Evolutionary conservation across 1,140 invertebrate genomes (phyloP), one percentile per base, ranked within the genome.

Genomic region (Araneus ventricosus): DNA sequence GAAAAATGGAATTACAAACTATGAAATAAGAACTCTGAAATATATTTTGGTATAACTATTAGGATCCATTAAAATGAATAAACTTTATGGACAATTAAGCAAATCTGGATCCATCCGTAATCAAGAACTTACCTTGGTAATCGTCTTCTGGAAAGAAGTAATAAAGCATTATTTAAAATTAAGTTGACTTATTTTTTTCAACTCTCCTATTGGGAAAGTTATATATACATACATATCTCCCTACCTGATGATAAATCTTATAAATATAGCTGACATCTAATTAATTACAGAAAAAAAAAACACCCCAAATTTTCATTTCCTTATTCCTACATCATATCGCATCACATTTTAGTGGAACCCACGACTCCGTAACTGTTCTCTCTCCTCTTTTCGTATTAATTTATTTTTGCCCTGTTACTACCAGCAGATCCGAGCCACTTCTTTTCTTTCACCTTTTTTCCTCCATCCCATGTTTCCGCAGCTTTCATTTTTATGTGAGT

Each of bases 271-370:
- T 52, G 67, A 0, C 67, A 34, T 75, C 17, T 75, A 75, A n/a
- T 75, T 34, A 75, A 37, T 75, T 75, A 14, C 30, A 14, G 8
- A 75, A n/a, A 30, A 75, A 75, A 17, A 27, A 67, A 37, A 6
- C 67, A n/a, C n/a, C n/a, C n/a, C n/a, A n/a, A n/a, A n/a, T n/a
- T 34, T 37, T 75, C 27, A 75, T 75, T 75, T 75, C 67, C 27
- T 27, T 75, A 75, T 75, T 75, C 67, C 14, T 30, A 37, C 27
- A 30, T 75, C 14, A 2, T 52, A 52, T 52, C 45, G 39, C 24
- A 27, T 67, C 17, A 17, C 4, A 4, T n/a, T 82, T 82, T 45
- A 52, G 24, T n/a, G 10, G 20, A 45, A 82, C n/a, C n/a, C 24
- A 30, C 75, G 27, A 80, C 37, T 0, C 24, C 61, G 17, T 75